Evolutionary conservation across 2,888 invertebrate species (phyloP).

Genomic region (Psylliodes chrysocephalus): DNA sequence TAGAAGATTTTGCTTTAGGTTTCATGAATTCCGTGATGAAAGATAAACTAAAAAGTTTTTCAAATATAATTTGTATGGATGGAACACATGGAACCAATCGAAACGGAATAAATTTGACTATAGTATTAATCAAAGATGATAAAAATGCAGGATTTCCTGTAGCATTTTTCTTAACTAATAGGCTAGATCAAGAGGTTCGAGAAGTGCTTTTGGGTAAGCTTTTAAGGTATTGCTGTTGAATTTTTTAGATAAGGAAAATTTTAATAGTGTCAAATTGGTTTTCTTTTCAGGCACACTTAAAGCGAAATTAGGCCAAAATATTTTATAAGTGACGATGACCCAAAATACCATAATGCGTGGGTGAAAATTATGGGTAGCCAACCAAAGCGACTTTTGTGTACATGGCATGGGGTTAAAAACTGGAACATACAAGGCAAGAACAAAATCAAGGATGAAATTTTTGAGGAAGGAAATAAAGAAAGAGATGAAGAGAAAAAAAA

Average conservation of each 20-base stretch:
- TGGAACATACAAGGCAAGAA: conserved; percentile 15
- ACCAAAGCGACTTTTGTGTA: conserved; percentile 44
- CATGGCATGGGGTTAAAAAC: conserved; percentile 44
- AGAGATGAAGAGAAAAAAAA: conserved; percentile 40
- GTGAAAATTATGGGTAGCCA: conserved; percentile 28
- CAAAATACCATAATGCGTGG: conserved; percentile 23
- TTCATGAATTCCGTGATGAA: conserved; percentile 40
- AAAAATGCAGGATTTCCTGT: conserved; percentile 37
- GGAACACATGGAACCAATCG: conserved; percentile 40
- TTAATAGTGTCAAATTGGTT: conserved; percentile 41
- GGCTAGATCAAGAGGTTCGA: conserved; percentile 32
- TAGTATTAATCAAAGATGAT: conserved; percentile 38
- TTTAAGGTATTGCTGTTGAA: not conserved
- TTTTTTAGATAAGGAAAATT: too few species aligned
- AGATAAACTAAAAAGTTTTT: conserved; percentile 33
- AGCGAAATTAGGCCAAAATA: conserved; percentile 26
- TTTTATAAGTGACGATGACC: conserved; percentile 42
- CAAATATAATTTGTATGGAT: conserved; percentile 28
- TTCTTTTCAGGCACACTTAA: conserved; percentile 29
- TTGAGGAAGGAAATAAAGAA: conserved; percentile 34
- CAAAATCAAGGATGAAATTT: conserved; percentile 33
- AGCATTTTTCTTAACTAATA: conserved; percentile 37
- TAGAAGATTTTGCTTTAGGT: conserved; percentile 42
- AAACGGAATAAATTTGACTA: not conserved
- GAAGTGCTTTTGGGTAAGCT: conserved; percentile 36